phyloP scores from a whole-genome alignment of 1,140 invertebrate species.

The Bemisia tabaci region DNA sequence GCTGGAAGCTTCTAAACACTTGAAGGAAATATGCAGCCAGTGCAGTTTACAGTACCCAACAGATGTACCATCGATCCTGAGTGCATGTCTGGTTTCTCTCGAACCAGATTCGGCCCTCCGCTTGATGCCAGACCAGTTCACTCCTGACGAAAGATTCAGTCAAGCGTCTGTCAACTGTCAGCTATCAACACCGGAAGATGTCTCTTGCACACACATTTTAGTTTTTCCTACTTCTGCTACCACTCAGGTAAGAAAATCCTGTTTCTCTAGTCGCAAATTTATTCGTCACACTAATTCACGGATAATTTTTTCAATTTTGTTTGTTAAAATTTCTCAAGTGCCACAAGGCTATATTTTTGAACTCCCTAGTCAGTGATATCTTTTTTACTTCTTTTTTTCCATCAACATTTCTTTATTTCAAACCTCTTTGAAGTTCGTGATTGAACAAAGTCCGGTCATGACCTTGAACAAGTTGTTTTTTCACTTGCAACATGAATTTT shows the following conservation, averaged over 20 bases:
- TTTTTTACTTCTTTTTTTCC: too few relatives aligned
- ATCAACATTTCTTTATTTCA: too few relatives aligned
- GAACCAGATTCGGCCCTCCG: slow-evolving; percentile 88
- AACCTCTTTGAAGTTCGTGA: too few relatives aligned
- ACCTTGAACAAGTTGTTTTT: too few relatives aligned
- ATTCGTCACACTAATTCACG: too few relatives aligned
- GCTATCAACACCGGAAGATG: slow-evolving; percentile 81
- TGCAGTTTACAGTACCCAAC: slow-evolving; percentile 68
- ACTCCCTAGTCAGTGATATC: too few relatives aligned
- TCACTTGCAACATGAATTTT: too few relatives aligned
- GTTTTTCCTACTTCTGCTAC: slow-evolving; percentile 97
- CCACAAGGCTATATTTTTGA: too few relatives aligned
- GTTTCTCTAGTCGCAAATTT: not conserved
- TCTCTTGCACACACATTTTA: slow-evolving; percentile 93
- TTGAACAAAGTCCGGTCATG: too few relatives aligned
- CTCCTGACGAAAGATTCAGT: slow-evolving; percentile 79
- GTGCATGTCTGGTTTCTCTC: slow-evolving; percentile 91
- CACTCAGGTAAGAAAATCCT: slow-evolving; percentile 53
- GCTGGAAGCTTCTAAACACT: slow-evolving; percentile 66
- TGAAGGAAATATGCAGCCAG: slow-evolving; percentile 81
- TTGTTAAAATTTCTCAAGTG: too few relatives aligned
- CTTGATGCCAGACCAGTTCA: slow-evolving; percentile 89
- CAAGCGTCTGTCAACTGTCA: slow-evolving; percentile 70
- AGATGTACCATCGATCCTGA: slow-evolving; percentile 78
- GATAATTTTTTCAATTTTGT: too few relatives aligned